A percentile compares a stretch with the other conserved stretches of the same genome.
These are phyloP conservation scores for Zootoca vivipara DNA, from an alignment of 2,113 vertebrate species.

Conservation along the genomic window DNA sequence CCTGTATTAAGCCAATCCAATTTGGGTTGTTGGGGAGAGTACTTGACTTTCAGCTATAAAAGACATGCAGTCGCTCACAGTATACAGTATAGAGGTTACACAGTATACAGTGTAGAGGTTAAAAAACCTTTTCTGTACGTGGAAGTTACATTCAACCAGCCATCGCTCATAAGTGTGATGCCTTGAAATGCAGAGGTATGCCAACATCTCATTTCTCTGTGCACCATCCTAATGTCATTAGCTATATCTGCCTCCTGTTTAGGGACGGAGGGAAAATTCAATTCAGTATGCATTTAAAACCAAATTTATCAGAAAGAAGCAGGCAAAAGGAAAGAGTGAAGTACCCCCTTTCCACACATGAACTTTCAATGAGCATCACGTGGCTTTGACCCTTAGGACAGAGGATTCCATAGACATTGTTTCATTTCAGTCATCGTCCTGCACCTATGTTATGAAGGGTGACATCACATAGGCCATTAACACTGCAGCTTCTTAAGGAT, in stretches of 20 bases:
- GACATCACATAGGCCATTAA: neutral
- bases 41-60: neutral
- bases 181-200: neutral
- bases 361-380: neutral
- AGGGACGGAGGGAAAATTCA: neutral
- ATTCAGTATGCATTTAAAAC: neutral
- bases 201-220: neutral
- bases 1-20: neutral
- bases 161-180: neutral
- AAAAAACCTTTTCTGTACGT: neutral
- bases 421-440: neutral
- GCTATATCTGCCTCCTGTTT: neutral
- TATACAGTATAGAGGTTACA: neutral
- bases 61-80: neutral
- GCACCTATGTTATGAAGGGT: neutral
- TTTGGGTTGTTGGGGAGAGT: no score
- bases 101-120: neutral
- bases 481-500: slow-evolving; percentile 20
- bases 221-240: neutral
- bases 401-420: slow-evolving; percentile 14
- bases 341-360: neutral
- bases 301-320: no score
- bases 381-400: neutral
- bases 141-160: neutral
- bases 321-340: neutral